Evolutionary conservation across 2,888 invertebrate genomes (phyloP).

Genomic region (Mylabris sibirica): DNA sequence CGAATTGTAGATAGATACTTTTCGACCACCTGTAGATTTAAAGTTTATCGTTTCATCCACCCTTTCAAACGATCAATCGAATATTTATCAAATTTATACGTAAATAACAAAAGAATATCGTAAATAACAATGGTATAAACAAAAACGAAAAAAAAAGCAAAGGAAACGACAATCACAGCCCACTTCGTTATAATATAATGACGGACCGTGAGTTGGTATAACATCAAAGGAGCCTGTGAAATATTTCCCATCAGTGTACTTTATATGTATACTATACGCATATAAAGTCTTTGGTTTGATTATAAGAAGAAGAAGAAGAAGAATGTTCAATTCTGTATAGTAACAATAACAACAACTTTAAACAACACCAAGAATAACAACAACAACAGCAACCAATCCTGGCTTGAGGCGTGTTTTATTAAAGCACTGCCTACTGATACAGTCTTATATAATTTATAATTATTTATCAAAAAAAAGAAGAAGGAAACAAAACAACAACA

Average conservation of each 20-base stretch:
- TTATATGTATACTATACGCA: neutral
- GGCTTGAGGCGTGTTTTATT: constrained; percentile 41
- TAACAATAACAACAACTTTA: constrained; percentile 11
- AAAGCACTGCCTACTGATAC: constrained; percentile 41
- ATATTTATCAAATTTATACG: neutral
- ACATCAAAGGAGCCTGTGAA: constrained; percentile 40
- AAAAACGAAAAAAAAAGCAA: constrained; percentile 30
- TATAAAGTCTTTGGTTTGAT: constrained; percentile 18
- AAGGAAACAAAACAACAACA: neutral
- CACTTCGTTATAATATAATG: constrained; percentile 42
- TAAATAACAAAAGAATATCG: constrained; percentile 2
- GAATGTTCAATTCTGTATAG: constrained; percentile 38
- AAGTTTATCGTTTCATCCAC: too few relatives aligned
- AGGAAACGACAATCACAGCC: constrained; percentile 36
- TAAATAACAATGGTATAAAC: constrained; percentile 26
- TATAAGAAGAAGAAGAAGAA: constrained; percentile 32
- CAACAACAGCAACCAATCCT: constrained; percentile 35
- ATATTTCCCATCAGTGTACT: constrained; percentile 40
- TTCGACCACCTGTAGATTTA: neutral
- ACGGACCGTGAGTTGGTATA: constrained; percentile 38
- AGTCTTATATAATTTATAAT: constrained; percentile 33
- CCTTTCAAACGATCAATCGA: neutral
- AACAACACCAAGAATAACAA: neutral
- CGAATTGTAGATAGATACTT: neutral
- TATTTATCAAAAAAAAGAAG: constrained; percentile 22